Evolutionary conservation across 2,113 vertebrate genomes (phyloP).

Genomic region (Lepus europaeus): DNA sequence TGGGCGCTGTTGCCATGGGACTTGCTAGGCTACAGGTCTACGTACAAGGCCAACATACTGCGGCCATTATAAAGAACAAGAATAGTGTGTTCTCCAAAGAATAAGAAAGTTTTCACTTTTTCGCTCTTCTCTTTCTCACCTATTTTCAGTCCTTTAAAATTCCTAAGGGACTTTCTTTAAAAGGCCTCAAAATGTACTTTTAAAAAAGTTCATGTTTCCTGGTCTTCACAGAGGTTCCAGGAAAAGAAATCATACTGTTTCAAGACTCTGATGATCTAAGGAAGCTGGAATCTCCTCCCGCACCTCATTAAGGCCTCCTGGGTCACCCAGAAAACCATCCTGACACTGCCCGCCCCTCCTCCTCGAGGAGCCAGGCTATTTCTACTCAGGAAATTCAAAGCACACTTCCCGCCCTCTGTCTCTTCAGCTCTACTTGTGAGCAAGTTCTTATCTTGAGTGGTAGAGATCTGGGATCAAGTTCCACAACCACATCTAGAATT

Average conservation of each 20-base stretch:
- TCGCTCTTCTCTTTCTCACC: background rate
- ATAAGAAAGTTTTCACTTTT: constrained; percentile 16
- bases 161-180: constrained; percentile 49
- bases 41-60: constrained; percentile 83
- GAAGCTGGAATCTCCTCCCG: constrained; percentile 42
- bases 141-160: constrained; percentile 68
- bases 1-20: constrained; percentile 84
- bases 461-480: constrained; percentile 58
- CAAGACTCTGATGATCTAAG: constrained; percentile 71
- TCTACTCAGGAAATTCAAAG: constrained; percentile 50
- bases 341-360: background rate
- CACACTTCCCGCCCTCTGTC: background rate
- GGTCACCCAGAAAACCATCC: background rate
- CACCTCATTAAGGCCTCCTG: constrained; percentile 38
- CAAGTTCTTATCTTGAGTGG: constrained; percentile 55
- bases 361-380: background rate
- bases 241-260: constrained; percentile 64
- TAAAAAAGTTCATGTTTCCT: constrained; percentile 68
- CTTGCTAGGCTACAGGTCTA: constrained; percentile 89
- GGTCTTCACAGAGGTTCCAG: constrained; percentile 65
- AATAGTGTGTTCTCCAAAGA: constrained; percentile 77
- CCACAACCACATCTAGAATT: constrained; percentile 3
- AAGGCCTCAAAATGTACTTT: constrained; percentile 50
- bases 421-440: constrained; percentile 31
- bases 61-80: constrained; percentile 77